Evolutionary conservation across 2,797 vertebrate genomes (phyloP), one percentile per base, ranked within the genome.

Genomic region (Leptoclinus maculatus): DNA sequence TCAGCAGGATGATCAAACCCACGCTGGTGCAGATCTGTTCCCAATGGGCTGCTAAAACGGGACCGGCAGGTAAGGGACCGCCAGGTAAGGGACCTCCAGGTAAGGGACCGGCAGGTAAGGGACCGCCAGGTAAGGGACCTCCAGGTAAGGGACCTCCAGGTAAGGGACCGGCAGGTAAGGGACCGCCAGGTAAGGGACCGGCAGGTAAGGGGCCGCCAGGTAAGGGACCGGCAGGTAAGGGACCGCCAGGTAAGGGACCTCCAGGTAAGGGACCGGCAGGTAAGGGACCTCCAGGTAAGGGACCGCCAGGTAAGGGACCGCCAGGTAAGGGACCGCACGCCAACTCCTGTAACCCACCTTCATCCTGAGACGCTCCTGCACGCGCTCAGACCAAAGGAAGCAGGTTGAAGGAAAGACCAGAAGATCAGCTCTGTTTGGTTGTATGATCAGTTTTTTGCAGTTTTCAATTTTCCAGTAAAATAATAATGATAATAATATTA

Each of bases 1-100:
- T 34, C 32, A 38, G 63, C 63, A 19, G 45, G 32, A 58, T 38
- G 27, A 67, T 68, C 34, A 65, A 74, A 32, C 72, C 68, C 68
- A 59, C 43, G 23, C 57, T 13, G 72, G 16, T 45, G 62, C 66
- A 54, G 49, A 51, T 25, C 74, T n/a, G 38, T 2, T 25, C 59
- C 66, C 38, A 13, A 47, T 11, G 62, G 41, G 76, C 59, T 13
- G 53, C 39, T 59, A 36, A 56, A 70, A 63, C 68, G 23, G 54
- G 53, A 25, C 45, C 16, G 47, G 47, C 57, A 41, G 47, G 10
- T 47, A 17, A 38, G 66, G 29, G 60, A 60, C 27, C 27, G 27
- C 27, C 57, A 34, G 47, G 11, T 47, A 17, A 38, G 66, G 29
- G 60, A 53, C 29, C 29, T 2, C 29, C 58, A 36, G 49, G 12